phyloP scores from a whole-genome alignment of 2,113 vertebrate species.

The Nicator chloris region DNA sequence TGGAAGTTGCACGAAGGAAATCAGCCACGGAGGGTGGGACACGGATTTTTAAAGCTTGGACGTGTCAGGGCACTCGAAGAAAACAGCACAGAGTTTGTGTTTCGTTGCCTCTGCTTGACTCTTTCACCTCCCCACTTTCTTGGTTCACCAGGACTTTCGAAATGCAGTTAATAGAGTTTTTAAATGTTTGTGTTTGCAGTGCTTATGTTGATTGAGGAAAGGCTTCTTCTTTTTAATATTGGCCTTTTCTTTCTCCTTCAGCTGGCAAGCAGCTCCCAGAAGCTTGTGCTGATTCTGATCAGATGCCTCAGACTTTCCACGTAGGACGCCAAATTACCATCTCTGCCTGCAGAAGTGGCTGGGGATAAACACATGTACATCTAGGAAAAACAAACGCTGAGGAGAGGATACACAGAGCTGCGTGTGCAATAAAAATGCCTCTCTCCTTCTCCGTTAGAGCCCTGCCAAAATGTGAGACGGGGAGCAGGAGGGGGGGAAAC shows the following conservation, averaged over 20 bases:
- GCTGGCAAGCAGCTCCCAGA: conserved; percentile 44
- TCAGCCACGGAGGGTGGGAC: not conserved
- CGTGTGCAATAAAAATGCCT: not conserved
- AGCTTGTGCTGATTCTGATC: conserved; percentile 41
- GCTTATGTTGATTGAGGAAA: not conserved
- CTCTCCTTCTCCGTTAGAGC: not conserved
- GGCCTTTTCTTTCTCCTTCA: not conserved
- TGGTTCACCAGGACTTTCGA: not conserved
- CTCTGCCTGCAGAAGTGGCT: conserved; percentile 8
- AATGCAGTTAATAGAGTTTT: not conserved
- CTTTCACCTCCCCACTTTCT: not conserved
- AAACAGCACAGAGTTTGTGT: not conserved
- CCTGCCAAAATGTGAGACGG: not conserved
- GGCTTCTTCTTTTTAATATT: not conserved
- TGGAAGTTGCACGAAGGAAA: not conserved
- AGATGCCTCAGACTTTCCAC: conserved; percentile 63
- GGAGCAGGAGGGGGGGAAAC: not conserved
- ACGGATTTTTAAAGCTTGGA: not conserved
- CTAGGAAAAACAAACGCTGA: conserved; percentile 34
- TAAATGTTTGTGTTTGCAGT: conserved; percentile 18
- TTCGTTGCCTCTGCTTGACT: not conserved
- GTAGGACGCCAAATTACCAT: conserved; percentile 35
- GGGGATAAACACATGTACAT: conserved; percentile 4
- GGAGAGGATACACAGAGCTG: not conserved
- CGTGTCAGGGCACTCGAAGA: not conserved